These are phyloP conservation scores for Erpornis zantholeuca DNA, from an alignment of 2,113 vertebrate genomes.

Conservation along the genomic window DNA sequence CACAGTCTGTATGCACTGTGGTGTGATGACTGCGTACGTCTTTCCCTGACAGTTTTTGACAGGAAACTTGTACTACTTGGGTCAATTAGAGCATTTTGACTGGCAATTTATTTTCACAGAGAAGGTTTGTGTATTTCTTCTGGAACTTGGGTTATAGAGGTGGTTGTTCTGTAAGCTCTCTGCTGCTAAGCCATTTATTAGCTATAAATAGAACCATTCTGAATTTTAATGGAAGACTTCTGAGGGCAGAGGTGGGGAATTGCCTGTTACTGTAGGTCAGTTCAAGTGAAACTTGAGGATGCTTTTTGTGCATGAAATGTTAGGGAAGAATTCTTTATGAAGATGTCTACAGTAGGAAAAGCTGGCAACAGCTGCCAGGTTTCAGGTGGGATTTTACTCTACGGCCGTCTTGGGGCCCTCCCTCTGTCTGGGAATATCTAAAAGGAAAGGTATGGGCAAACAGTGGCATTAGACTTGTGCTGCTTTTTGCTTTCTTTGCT, in stretches of 20 bases:
- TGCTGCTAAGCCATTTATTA: neutral
- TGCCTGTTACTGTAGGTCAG: neutral
- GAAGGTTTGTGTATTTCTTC: neutral
- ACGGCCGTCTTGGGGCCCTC: neutral
- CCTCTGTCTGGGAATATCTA: neutral
- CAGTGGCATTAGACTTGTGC: neutral
- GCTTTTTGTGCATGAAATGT: neutral
- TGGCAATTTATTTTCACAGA: neutral
- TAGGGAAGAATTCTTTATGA: neutral
- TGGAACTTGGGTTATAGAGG: neutral
- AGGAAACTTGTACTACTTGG: neutral
- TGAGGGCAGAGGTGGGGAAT: neutral
- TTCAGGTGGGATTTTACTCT: neutral
- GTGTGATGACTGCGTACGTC: accelerated
- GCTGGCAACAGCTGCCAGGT: neutral
- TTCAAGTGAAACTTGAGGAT: neutral
- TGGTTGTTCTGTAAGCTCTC: neutral
- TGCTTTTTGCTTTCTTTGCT: neutral
- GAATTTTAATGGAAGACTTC: neutral
- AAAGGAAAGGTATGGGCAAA: neutral
- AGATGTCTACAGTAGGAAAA: neutral
- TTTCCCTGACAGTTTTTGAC: neutral
- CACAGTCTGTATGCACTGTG: neutral
- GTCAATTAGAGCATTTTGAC: neutral
- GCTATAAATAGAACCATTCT: neutral